Evolutionary conservation across 2,888 invertebrate genomes (phyloP).

Genomic region (Drosophila colorata): DNA sequence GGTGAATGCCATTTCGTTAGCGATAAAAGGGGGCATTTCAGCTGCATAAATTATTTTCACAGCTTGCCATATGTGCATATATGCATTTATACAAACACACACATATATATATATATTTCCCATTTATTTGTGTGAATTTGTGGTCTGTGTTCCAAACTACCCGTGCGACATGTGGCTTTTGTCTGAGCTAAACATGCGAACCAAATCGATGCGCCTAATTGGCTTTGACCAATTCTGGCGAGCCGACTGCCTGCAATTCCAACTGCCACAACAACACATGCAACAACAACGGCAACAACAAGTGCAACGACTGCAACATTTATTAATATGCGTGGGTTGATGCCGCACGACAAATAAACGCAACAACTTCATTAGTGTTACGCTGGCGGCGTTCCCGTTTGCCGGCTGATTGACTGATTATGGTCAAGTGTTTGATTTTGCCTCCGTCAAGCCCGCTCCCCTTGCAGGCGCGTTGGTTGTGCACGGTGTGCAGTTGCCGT

Average conservation of each 20-base stretch:
- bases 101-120: not conserved
- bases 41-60: conserved; percentile 55
- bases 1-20: conserved; percentile 1
- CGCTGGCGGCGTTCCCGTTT: conserved; percentile 56
- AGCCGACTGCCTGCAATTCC: conserved; percentile 19
- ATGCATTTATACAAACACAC: not conserved
- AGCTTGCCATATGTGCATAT: conserved; percentile 37
- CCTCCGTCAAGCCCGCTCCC: not conserved
- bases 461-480: not conserved
- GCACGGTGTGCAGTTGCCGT: conserved; percentile 6
- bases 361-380: conserved; percentile 74
- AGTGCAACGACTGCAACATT: conserved; percentile 25
- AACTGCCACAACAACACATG: conserved; percentile 10
- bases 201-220: conserved; percentile 75
- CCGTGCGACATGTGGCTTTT: conserved; percentile 60
- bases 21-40: conserved; percentile 24
- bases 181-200: conserved; percentile 58
- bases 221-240: conserved; percentile 58
- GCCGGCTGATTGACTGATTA: conserved; percentile 76
- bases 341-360: conserved; percentile 65
- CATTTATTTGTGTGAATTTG: conserved; percentile 17
- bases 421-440: conserved; percentile 71
- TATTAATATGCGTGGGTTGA: conserved; percentile 74
- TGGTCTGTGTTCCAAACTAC: conserved; percentile 43
- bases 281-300: not conserved